Base-by-base conservation (phyloP, 2,888 invertebrate species). In the Oscheius sp. region DNA sequence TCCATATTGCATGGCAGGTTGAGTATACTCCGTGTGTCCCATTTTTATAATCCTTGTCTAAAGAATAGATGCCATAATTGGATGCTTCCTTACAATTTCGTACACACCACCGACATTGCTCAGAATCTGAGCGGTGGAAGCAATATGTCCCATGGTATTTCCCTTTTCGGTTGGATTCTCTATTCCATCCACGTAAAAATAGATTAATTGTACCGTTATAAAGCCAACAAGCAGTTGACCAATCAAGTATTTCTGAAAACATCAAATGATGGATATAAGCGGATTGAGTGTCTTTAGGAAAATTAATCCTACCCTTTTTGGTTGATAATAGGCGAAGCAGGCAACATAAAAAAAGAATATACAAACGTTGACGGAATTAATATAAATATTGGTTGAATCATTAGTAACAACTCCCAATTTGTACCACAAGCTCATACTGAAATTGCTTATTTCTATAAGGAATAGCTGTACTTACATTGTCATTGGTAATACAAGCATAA, bases 1-100 rank as follows among this genome's bases (percentile, higher is more conserved):
- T 5, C 80, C 84, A 63, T 79, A 84, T 65, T 82, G 83, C 64
- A 85, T 77, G 8, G 65, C 45, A 4, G 85, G 82, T 9, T 85
- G 85, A 9, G 85, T 76, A 67, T 81, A 85, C 59, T 85, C 85
- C 0, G 82, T 85, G 24, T 81, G 81, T 20, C 75, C 73, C 63
- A 82, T 67, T 33, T 70, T 69, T 32, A 83, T 68, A 0, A 78
- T 80, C 50, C 80, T 71, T 38, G 73, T 76, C 81, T 82, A 65
- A 72, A 80, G 68, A 38, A 17, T 17, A 51, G 1, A 14, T 14
- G 17, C 2, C 8, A 24, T 44, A 1, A 20, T 47, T 6, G 26
- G n/a, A 8, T 6, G 2, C 5, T 12, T 9, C n/a, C 71, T 68
- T 51, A 82, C 82, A 66, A 81, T 77, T 61, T 81, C 81, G 68